Base-by-base conservation (phyloP, 2,113 vertebrate species). In the Marcusenius ussheri region DNA sequence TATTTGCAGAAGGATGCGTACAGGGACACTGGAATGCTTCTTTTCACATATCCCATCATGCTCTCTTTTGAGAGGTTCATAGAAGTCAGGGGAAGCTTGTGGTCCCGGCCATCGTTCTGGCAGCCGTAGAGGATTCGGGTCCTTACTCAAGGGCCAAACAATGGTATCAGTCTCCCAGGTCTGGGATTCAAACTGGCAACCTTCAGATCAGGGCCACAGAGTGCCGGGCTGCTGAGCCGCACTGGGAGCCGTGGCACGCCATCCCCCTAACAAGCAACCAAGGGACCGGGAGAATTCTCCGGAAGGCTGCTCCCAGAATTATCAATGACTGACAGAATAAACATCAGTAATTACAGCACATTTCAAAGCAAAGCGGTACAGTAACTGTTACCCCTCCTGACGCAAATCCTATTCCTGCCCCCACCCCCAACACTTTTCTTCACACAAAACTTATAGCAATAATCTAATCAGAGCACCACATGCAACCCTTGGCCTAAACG, bases 391-490 rank as follows among this genome's bases (percentile, higher is more conserved):
- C 83, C 21, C 42, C 45, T 24, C 45, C 42, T 24, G 47, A 46
- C 24, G 3, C 46, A 49, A n/a, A 58, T 3, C 35, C 35, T 13
- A 77, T 13, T 31, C 0, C 27, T 27, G 9, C 27, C 62, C 0
- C 58, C 27, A 31, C 62, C 0, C n/a, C n/a, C 10, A 70, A 70
- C n/a, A 31, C n/a, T 70, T 70, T 70, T 74, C n/a, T 88, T 35
- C 88, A 90, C 74, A 56, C 49, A 31, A 19, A 89, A 89, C 85
- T 91, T 90, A 90, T 27, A 27, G 88, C 56, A 56, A 91, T 70
- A n/a, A 89, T 49, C 89, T 93, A 91, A 94, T 93, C 91, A 93
- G 80, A 51, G 86, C 53, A 89, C 50, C 83, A 87, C 62, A 70
- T 86, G 10, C 4, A 47, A 47, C 77, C 90, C 80, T 91, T 87